phyloP scores from a whole-genome alignment of 2,113 vertebrate species.

The Columba janthina region DNA sequence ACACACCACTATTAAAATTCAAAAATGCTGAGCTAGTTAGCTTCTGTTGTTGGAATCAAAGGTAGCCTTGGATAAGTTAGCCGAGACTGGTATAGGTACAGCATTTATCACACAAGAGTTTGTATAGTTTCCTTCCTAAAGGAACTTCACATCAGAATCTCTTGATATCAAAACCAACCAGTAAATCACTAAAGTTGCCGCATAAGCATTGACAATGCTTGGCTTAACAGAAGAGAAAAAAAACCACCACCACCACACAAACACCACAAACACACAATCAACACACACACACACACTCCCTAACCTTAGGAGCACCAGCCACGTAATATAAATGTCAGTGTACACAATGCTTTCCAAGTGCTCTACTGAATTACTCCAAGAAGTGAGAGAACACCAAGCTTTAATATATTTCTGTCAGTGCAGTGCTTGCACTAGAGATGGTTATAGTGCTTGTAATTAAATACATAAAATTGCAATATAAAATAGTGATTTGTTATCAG shows the following conservation, averaged over 20 bases:
- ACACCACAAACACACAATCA: no score
- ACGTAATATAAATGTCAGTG: background rate
- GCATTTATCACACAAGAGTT: background rate
- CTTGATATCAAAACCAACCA: background rate
- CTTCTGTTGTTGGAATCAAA: background rate
- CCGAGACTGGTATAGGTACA: fast-evolving
- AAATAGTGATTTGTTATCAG: background rate
- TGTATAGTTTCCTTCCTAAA: background rate
- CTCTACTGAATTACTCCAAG: background rate
- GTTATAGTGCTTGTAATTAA: background rate
- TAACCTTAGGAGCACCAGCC: background rate
- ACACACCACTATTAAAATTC: background rate
- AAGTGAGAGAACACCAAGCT: background rate
- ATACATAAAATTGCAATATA: background rate
- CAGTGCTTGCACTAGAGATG: background rate
- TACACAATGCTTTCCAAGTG: background rate
- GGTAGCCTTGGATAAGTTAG: background rate
- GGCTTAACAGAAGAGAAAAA: background rate
- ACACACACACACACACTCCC: background rate
- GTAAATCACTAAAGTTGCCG: background rate
- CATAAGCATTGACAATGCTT: background rate
- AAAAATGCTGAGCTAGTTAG: background rate
- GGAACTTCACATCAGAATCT: background rate
- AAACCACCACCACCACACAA: no score
- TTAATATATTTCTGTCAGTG: background rate